These are phyloP conservation scores for Bactericera cockerelli DNA, from an alignment of 1,140 invertebrate species.

Conservation along the genomic window DNA sequence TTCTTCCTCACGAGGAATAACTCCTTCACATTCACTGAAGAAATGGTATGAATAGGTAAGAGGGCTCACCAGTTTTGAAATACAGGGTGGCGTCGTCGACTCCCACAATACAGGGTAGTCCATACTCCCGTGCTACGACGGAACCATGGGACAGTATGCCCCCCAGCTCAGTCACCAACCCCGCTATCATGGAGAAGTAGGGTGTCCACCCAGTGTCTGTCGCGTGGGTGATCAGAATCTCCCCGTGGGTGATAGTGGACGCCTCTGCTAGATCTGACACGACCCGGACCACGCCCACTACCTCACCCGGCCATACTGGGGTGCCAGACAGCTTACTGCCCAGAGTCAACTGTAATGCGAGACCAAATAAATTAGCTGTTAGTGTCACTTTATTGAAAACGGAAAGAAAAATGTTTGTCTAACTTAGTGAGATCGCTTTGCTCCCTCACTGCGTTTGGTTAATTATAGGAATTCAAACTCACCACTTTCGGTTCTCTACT, in stretches of 20 bases:
- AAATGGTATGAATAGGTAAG: too few relatives aligned
- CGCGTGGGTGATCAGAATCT: conserved; percentile 58
- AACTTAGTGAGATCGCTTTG: too few relatives aligned
- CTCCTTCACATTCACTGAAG: too few relatives aligned
- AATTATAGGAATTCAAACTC: too few relatives aligned
- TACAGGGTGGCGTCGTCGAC: conserved; percentile 45
- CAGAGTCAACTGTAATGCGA: not conserved
- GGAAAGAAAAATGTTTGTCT: too few relatives aligned
- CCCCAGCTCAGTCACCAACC: conserved; percentile 69
- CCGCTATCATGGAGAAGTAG: conserved; percentile 64
- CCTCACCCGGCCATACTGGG: conserved; percentile 49
- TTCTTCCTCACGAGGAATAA: too few relatives aligned
- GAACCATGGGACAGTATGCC: conserved; percentile 75
- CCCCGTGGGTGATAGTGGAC: conserved; percentile 33
- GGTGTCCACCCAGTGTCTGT: conserved; percentile 80
- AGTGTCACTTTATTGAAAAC: too few relatives aligned
- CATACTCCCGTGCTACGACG: conserved; percentile 76
- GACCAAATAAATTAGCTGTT: not conserved
- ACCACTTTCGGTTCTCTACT: conserved; percentile 19
- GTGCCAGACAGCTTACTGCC: conserved; percentile 36
- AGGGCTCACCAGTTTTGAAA: conserved; percentile 44
- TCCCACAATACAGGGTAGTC: conserved; percentile 65
- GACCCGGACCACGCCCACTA: conserved; percentile 51
- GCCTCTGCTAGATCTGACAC: conserved; percentile 30
- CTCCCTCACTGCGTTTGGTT: too few relatives aligned